phyloP scores from a whole-genome alignment of 2,888 invertebrate species.

The Tillus elongatus region DNA sequence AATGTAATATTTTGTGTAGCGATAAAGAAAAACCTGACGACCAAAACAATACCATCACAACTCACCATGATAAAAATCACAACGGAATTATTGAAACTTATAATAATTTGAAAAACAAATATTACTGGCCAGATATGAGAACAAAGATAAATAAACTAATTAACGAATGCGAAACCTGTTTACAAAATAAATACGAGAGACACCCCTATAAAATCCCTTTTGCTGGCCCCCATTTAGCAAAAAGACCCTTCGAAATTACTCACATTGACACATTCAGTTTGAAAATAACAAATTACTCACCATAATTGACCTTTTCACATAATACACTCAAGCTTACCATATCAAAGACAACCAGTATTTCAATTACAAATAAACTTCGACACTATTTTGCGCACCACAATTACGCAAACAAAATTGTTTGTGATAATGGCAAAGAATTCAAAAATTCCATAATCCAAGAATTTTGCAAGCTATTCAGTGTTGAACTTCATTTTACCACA shows the following conservation, averaged over 20 bases:
- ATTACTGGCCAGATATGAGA: constrained; percentile 7
- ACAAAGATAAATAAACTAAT: constrained; percentile 5
- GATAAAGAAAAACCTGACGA: too few species aligned
- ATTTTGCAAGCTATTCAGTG: not conserved
- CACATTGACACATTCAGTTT: constrained; percentile 4
- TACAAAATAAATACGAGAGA: too few species aligned
- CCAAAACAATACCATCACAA: not conserved
- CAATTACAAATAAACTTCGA: not conserved
- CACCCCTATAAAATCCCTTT: too few species aligned
- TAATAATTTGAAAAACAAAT: constrained; percentile 8
- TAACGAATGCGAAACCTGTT: constrained; percentile 7
- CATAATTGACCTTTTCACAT: not conserved
- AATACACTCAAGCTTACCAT: constrained; percentile 6
- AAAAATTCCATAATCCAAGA: constrained; percentile 6
- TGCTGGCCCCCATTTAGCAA: too few species aligned
- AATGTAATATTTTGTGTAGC: too few species aligned
- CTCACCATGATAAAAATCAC: constrained; percentile 8
- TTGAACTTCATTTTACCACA: constrained; percentile 7
- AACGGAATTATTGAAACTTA: constrained; percentile 9
- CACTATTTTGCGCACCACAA: constrained; percentile 4
- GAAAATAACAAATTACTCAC: not conserved
- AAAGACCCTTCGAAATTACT: too few species aligned
- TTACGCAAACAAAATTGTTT: too few species aligned
- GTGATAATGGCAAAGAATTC: not conserved
- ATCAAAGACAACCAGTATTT: not conserved